Conservation (phyloP, 2,888 invertebrate genomes). For the Nomada hirtipes region DNA sequence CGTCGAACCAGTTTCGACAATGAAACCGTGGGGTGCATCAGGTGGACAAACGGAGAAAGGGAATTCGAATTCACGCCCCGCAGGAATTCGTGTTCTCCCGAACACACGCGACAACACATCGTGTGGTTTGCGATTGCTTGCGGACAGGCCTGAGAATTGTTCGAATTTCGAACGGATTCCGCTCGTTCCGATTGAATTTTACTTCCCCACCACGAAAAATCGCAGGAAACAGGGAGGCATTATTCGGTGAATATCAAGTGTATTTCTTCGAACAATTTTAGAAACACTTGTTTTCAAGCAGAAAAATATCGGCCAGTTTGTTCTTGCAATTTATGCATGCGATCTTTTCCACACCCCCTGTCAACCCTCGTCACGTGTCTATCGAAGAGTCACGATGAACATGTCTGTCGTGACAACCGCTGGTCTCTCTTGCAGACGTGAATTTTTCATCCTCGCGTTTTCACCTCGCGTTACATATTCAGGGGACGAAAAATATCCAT, state of each 20-base stretch:
- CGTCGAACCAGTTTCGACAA: slow-evolving; percentile 50
- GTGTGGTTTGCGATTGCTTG: no score
- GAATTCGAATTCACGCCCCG: slow-evolving; percentile 43
- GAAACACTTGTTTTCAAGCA: neutral
- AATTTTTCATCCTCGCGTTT: slow-evolving; percentile 20
- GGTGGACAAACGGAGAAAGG: slow-evolving; percentile 47
- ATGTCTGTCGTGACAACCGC: slow-evolving; percentile 5
- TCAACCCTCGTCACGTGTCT: slow-evolving; percentile 1
- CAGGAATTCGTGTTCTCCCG: slow-evolving; percentile 12
- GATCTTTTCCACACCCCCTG: slow-evolving; percentile 1
- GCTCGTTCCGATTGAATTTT: neutral
- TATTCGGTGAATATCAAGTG: no score
- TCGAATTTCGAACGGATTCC: neutral
- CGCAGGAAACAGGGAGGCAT: no score
- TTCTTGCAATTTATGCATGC: slow-evolving; percentile 6
- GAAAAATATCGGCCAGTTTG: neutral
- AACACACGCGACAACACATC: neutral
- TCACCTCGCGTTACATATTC: neutral
- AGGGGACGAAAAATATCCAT: no score
- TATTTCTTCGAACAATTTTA: no score
- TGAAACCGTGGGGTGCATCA: slow-evolving; percentile 39
- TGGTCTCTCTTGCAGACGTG: neutral
- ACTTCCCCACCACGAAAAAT: neutral
- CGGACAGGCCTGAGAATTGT: neutral
- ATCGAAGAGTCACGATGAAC: slow-evolving; percentile 31